Conservation (phyloP, 2,113 vertebrate species). For the Ameiurus melas region DNA sequence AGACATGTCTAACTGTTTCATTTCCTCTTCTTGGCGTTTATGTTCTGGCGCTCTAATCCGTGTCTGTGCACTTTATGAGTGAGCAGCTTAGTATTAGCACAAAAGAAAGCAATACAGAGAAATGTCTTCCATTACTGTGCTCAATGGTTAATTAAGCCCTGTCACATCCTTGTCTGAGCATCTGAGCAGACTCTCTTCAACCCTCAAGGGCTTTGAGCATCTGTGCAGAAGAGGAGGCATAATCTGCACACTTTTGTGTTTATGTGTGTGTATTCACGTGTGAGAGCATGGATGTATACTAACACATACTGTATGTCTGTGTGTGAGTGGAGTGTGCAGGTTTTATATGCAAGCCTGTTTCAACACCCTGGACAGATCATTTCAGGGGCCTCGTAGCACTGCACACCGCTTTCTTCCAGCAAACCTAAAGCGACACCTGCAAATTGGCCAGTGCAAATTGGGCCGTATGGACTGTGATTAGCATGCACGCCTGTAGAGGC, state of each 20-base stretch:
- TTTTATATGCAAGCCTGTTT: slow-evolving; percentile 49
- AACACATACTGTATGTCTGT: neutral
- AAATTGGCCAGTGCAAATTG: slow-evolving; percentile 70
- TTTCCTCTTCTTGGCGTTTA: slow-evolving; percentile 22
- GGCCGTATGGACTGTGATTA: slow-evolving; percentile 65
- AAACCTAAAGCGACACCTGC: slow-evolving; percentile 72
- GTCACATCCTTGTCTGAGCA: slow-evolving; percentile 68
- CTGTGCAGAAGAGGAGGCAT: slow-evolving; percentile 37
- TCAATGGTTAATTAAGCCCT: slow-evolving; percentile 70
- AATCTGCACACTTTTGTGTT: slow-evolving; percentile 34
- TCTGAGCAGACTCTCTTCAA: slow-evolving; percentile 49
- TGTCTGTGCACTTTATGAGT: slow-evolving; percentile 51
- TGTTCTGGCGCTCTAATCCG: slow-evolving; percentile 58
- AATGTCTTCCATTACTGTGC: slow-evolving; percentile 61
- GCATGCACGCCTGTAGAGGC: slow-evolving; percentile 59
- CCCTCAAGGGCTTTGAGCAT: slow-evolving; percentile 54
- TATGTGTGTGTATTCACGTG: neutral
- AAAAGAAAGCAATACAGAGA: slow-evolving; percentile 70
- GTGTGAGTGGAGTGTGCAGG: neutral
- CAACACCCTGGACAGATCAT: slow-evolving; percentile 22
- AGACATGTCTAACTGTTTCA: slow-evolving; percentile 45
- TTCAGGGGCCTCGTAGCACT: slow-evolving; percentile 49
- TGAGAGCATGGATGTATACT: neutral
- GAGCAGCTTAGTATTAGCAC: slow-evolving; percentile 63
- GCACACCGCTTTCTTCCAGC: slow-evolving; percentile 53